Evolutionary conservation across 2,797 vertebrate genomes (phyloP).

Genomic region (Gobionotothen gibberifrons): DNA sequence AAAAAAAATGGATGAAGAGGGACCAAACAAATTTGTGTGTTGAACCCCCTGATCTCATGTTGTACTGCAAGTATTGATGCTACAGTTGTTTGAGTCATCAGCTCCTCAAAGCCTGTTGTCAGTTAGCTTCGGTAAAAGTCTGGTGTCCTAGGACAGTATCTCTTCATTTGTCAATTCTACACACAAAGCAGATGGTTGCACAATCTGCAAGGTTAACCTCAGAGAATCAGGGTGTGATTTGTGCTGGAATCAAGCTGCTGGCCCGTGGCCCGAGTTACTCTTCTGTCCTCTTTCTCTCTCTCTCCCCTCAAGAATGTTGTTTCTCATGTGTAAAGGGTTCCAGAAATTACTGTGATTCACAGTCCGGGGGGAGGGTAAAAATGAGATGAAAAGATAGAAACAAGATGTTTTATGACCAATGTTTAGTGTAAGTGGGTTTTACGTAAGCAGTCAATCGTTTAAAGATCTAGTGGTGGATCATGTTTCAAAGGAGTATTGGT

Average conservation of each 20-base stretch:
- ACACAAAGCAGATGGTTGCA: slow-evolving; percentile 59
- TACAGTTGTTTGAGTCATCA: slow-evolving; percentile 31
- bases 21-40: slow-evolving; percentile 28
- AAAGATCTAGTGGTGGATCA: slow-evolving; percentile 53
- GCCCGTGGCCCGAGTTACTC: slow-evolving; percentile 22
- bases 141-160: slow-evolving; percentile 17
- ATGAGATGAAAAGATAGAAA: slow-evolving; percentile 64
- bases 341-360: slow-evolving; percentile 61
- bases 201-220: slow-evolving; percentile 41
- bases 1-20: slow-evolving; percentile 16
- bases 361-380: slow-evolving; percentile 37
- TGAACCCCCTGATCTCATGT: slow-evolving; percentile 25
- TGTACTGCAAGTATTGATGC: slow-evolving; percentile 18
- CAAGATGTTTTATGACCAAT: slow-evolving; percentile 68
- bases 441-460: slow-evolving; percentile 64
- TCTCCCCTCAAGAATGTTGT: slow-evolving; percentile 48
- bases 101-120: slow-evolving; percentile 22
- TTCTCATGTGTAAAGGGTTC: slow-evolving; percentile 49
- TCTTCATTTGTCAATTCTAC: slow-evolving; percentile 39
- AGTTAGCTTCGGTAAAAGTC: slow-evolving; percentile 27
- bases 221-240: slow-evolving; percentile 54
- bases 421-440: slow-evolving; percentile 62
- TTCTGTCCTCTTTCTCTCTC: slow-evolving; percentile 31
- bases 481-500: slow-evolving; percentile 74
- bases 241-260: slow-evolving; percentile 53